Base-by-base conservation (phyloP, 2,888 invertebrate species). In the Brachypterus glaber region DNA sequence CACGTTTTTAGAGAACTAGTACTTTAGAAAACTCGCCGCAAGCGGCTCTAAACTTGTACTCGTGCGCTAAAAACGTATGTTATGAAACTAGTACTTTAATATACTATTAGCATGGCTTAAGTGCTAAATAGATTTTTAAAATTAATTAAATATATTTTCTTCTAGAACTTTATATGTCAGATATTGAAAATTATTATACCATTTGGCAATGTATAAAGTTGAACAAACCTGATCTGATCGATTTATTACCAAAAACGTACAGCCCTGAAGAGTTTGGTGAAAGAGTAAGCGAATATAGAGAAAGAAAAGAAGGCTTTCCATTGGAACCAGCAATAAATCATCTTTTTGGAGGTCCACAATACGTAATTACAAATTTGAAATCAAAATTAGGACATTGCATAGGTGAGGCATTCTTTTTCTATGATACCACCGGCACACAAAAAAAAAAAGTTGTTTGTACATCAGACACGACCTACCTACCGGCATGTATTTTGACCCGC, bases 321-420 rank as follows among this genome's bases (percentile, higher is more conserved):
- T 45, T 82, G 17, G 62, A 69, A 49, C 53, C 58, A 4, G 60
- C 68, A 5, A 52, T 82, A 35, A 67, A 71, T 38, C 52, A 58
- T 31, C 76, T 72, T 2, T 51, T 82, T 9, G 79, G 79, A 1
- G 75, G 76, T 2, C 49, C 63, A 2, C 64, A 71, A 14, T 78
- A 70, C 51, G 64, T 79, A 0, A 62, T 66, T 17, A 70, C 63
- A 37, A 68, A 73, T 41, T 58, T 80, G 0, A 58, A 58, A 46
- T 69, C 79, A 33, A 70, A 73, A 32, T 41, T 53, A 30, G 55
- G 55, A 30, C 49, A 54, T 45, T 46, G 48, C 42, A 55, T 63
- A 48, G 61, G 61, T 59, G 12, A 27, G 12, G 46, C 38, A 33
- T 35, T 27, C 8, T 38, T n/a, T 38, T 17, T 32, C 27, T 30